Evolutionary conservation across 2,888 invertebrate species (phyloP).

Genomic region (Harpagoxenus sublaevis): DNA sequence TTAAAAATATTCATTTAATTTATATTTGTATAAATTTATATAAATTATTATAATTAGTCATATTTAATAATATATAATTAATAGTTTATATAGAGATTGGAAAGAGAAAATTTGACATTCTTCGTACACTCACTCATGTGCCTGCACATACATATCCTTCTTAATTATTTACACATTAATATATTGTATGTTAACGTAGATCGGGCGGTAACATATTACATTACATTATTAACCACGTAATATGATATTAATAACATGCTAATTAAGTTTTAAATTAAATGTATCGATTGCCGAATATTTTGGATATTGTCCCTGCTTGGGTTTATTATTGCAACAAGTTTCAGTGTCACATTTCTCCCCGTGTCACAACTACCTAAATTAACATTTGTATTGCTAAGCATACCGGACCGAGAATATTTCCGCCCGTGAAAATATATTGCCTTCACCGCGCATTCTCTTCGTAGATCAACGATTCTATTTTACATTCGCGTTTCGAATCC

Average conservation of each 20-base stretch:
- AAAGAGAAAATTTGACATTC: neutral
- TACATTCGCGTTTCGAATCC: neutral
- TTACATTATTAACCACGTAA: slow-evolving; percentile 30
- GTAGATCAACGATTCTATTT: neutral
- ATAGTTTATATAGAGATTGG: neutral
- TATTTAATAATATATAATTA: slow-evolving; percentile 5
- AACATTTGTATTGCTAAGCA: neutral
- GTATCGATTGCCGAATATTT: slow-evolving; percentile 32
- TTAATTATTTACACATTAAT: slow-evolving; percentile 44
- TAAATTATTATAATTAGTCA: neutral
- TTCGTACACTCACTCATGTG: neutral
- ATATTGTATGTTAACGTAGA: neutral
- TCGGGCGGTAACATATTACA: slow-evolving; percentile 10
- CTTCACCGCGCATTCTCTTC: neutral
- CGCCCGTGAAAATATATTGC: neutral
- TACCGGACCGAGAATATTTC: neutral
- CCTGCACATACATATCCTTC: neutral
- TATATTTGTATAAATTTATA: neutral
- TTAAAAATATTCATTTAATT: slow-evolving; percentile 3
- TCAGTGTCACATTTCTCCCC: neutral
- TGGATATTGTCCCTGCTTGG: neutral
- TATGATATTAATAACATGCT: slow-evolving; percentile 19
- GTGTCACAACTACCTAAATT: neutral
- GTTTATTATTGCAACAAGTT: slow-evolving; percentile 29
- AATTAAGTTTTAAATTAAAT: slow-evolving; percentile 50